Conservation (phyloP, 2,113 vertebrate species). For the Rafetus swinhoei region DNA sequence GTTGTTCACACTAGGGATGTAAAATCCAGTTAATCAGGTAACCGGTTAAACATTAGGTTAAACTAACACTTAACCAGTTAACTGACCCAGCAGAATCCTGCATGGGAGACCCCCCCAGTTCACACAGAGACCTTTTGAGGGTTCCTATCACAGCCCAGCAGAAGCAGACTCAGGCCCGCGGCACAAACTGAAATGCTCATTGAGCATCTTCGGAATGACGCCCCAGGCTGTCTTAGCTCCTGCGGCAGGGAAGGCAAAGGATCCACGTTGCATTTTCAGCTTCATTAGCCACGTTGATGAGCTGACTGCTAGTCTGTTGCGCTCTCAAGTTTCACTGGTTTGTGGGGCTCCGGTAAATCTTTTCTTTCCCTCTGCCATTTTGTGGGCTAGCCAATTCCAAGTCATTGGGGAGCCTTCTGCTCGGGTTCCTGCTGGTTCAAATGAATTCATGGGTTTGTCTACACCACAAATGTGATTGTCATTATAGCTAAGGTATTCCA, state of each 20-base stretch:
- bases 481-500: neutral
- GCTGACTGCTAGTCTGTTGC: accelerated
- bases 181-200: neutral
- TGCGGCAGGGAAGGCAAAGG: neutral
- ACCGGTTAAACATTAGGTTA: too few relatives aligned
- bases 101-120: neutral
- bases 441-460: accelerated
- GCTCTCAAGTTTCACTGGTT: neutral
- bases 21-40: too few relatives aligned
- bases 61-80: too few relatives aligned
- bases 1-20: too few relatives aligned
- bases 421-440: accelerated
- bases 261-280: accelerated
- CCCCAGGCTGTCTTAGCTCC: neutral
- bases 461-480: neutral
- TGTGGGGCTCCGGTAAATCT: neutral
- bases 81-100: too few relatives aligned
- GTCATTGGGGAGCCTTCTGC: neutral
- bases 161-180: accelerated
- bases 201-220: accelerated
- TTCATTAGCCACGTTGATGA: neutral
- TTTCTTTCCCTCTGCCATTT: neutral
- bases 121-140: accelerated
- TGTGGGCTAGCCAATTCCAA: accelerated
- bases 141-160: neutral